Conservation (phyloP, 1,140 invertebrate genomes). For the Sarcophaga bullata region DNA sequence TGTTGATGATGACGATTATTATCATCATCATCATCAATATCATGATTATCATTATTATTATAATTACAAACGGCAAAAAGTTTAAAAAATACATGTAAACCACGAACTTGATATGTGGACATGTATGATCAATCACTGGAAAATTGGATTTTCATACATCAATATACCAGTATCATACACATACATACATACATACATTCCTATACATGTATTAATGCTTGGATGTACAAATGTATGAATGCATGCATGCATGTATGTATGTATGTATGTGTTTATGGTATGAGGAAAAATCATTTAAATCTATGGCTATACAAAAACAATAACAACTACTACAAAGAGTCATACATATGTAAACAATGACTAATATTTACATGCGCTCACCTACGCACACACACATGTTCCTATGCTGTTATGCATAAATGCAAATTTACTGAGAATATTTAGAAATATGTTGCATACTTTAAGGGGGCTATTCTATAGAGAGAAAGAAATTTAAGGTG, state of each 20-base stretch:
- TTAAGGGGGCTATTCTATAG: too few relatives aligned
- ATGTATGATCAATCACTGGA: slow-evolving; percentile 64
- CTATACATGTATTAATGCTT: too few relatives aligned
- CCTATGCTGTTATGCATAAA: slow-evolving; percentile 26
- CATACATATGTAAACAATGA: slow-evolving; percentile 47
- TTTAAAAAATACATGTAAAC: slow-evolving; percentile 40
- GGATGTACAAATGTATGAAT: too few relatives aligned
- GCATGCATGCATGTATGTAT: not conserved
- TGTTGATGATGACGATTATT: not conserved
- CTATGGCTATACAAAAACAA: not conserved
- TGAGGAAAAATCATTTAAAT: not conserved
- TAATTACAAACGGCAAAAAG: slow-evolving; percentile 7
- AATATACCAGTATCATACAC: too few relatives aligned
- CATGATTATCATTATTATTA: slow-evolving; percentile 29
- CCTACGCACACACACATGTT: slow-evolving; percentile 33
- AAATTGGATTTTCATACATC: slow-evolving; percentile 64
- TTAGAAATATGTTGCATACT: too few relatives aligned
- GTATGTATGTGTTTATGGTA: not conserved
- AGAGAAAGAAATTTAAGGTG: too few relatives aligned
- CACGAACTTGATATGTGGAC: slow-evolving; percentile 50
- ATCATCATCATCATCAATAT: not conserved
- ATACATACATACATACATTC: too few relatives aligned
- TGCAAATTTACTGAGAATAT: too few relatives aligned
- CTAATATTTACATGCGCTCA: slow-evolving; percentile 33
- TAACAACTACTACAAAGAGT: not conserved